Percentiles rank a stretch among this genome's conserved stretches.
Conservation (phyloP, 2,113 vertebrate genomes). For the Perca fluviatilis region DNA sequence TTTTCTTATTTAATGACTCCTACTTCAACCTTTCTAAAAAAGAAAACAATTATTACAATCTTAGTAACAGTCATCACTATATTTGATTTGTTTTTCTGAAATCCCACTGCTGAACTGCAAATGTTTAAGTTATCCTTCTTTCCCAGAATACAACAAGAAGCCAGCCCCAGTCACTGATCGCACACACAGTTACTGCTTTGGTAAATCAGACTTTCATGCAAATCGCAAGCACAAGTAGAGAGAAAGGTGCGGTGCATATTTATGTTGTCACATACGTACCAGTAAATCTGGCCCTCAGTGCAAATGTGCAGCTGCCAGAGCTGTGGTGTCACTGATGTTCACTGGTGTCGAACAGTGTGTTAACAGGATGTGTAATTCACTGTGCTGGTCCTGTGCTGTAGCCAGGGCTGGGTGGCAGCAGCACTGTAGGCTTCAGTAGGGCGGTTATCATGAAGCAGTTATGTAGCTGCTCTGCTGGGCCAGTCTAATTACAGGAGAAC, state of each 20-base stretch:
- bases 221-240: conserved; percentile 12
- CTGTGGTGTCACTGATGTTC: conserved; percentile 72
- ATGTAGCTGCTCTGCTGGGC: conserved; percentile 86
- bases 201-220: conserved; percentile 1
- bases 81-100: not conserved
- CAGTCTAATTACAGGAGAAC: conserved; percentile 97
- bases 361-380: conserved; percentile 78
- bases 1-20: conserved; percentile 24
- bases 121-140: not conserved
- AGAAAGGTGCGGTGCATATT: not conserved
- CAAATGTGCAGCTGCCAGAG: conserved; percentile 78
- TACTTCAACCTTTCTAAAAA: conserved; percentile 2
- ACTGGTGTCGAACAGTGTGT: conserved; percentile 79
- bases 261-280: conserved; percentile 39
- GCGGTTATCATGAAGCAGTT: conserved; percentile 76
- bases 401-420: conserved; percentile 72
- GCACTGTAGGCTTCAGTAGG: conserved; percentile 75
- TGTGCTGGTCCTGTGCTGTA: conserved; percentile 71
- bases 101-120: not conserved
- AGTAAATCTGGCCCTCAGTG: conserved; percentile 52
- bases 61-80: conserved; percentile 10
- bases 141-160: not conserved
- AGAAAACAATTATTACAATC: conserved; percentile 13
- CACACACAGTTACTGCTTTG: not conserved
- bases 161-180: not conserved